Evolutionary conservation across 1,140 invertebrate genomes (phyloP).

Genomic region (Babylonia areolata): DNA sequence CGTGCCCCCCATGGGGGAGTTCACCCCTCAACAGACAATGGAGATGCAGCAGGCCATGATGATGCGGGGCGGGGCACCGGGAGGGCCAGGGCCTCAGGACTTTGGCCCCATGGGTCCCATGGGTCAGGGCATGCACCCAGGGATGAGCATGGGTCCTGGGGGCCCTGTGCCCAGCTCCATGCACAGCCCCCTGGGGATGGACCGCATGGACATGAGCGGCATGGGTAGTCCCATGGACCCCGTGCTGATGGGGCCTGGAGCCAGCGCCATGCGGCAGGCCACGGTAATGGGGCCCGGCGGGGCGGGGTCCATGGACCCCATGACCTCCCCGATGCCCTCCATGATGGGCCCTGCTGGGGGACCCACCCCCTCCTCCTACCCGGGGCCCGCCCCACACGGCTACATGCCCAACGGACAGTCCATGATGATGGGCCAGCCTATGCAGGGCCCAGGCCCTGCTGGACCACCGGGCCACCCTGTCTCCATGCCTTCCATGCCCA

Average conservation of each 20-base stretch:
- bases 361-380: conserved; percentile 25
- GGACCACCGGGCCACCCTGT: conserved; percentile 32
- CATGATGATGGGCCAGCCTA: conserved; percentile 53
- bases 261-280: conserved; percentile 49
- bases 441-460: conserved; percentile 52
- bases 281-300: conserved; percentile 38
- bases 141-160: conserved; percentile 51
- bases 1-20: conserved; percentile 66
- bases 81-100: conserved; percentile 49
- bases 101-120: conserved; percentile 35
- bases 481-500: conserved; percentile 26
- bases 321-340: no score
- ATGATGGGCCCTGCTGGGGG: conserved; percentile 18
- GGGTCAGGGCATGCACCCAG: conserved; percentile 47
- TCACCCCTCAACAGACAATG: conserved; percentile 60
- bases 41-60: no score
- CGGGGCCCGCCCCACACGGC: conserved; percentile 1
- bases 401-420: conserved; percentile 45
- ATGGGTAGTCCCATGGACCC: conserved; percentile 42
- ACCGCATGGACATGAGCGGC: conserved; percentile 42
- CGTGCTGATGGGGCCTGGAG: conserved; percentile 53
- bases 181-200: conserved; percentile 42
- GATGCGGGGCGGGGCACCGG: conserved; percentile 50
- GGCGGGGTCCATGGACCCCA: conserved; percentile 36
- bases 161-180: conserved; percentile 46